These are phyloP conservation scores for Phenganax subtilis DNA, from an alignment of 92 coral and sea anemone species.

Conservation along the genomic window DNA sequence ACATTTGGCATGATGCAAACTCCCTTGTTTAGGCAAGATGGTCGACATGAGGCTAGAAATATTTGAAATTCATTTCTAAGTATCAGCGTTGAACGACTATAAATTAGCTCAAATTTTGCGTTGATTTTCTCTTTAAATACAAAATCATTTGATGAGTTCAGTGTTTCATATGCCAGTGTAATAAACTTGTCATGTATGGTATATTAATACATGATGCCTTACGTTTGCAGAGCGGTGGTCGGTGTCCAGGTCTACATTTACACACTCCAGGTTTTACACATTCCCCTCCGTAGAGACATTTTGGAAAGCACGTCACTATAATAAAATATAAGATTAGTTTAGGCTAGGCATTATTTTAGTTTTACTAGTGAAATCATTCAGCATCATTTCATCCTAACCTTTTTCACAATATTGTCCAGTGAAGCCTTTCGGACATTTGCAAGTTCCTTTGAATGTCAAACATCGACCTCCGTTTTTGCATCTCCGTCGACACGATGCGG, in stretches of 20 bases:
- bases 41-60: slow-evolving; percentile 21
- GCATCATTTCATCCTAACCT: slow-evolving; percentile 44
- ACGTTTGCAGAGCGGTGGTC: slow-evolving; percentile 36
- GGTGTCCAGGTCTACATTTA: slow-evolving; percentile 23
- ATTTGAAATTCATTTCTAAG: background rate
- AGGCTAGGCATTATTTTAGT: too few relatives aligned
- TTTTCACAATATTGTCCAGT: slow-evolving; percentile 65
- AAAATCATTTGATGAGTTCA: background rate
- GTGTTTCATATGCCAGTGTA: background rate
- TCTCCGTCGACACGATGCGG: slow-evolving; percentile 58
- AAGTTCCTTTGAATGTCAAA: slow-evolving; percentile 62
- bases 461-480: slow-evolving; percentile 85
- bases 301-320: slow-evolving; percentile 15
- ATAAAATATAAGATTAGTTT: background rate
- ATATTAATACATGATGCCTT: background rate
- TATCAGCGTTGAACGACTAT: background rate
- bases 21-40: slow-evolving; percentile 32
- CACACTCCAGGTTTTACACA: slow-evolving; percentile 37
- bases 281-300: slow-evolving; percentile 13
- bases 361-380: too few relatives aligned
- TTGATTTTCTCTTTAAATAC: too few relatives aligned
- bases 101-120: background rate
- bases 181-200: background rate
- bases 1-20: slow-evolving; percentile 15
- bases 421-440: slow-evolving; percentile 79